Conservation (phyloP, 2,888 invertebrate species). For the Melangyna quadrimaculata region DNA sequence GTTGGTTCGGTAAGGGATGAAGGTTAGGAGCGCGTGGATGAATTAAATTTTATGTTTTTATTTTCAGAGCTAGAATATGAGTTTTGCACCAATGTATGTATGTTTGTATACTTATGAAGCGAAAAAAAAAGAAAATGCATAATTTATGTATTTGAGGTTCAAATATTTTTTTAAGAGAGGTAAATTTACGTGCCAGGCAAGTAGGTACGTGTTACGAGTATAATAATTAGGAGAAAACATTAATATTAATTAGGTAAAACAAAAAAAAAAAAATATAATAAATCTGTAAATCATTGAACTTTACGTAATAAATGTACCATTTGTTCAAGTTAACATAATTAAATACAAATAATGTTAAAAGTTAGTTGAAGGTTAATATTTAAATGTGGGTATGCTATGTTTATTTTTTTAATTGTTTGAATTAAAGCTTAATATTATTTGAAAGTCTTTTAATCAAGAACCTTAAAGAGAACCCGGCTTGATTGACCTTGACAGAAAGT, state of each 20-base stretch:
- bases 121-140: constrained; percentile 2
- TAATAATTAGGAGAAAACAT: background rate
- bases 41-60: background rate
- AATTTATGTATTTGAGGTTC: background rate
- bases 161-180: constrained; percentile 5
- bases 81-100: background rate
- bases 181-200: background rate
- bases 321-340: background rate
- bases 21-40: background rate
- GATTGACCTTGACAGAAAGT: too few species aligned
- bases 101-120: background rate
- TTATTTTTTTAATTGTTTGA: too few species aligned
- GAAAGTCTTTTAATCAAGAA: too few species aligned
- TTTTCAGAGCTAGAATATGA: background rate
- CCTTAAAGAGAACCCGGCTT: too few species aligned
- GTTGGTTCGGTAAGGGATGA: background rate
- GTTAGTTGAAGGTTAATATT: too few species aligned
- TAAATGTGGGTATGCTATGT: too few species aligned
- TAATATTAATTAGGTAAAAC: constrained; percentile 12
- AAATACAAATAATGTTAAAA: too few species aligned
- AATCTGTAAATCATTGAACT: background rate
- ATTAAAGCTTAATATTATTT: too few species aligned
- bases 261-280: background rate
- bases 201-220: background rate
- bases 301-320: background rate